Conservation (phyloP, 2,113 vertebrate species). For the Notiomystis cincta region DNA sequence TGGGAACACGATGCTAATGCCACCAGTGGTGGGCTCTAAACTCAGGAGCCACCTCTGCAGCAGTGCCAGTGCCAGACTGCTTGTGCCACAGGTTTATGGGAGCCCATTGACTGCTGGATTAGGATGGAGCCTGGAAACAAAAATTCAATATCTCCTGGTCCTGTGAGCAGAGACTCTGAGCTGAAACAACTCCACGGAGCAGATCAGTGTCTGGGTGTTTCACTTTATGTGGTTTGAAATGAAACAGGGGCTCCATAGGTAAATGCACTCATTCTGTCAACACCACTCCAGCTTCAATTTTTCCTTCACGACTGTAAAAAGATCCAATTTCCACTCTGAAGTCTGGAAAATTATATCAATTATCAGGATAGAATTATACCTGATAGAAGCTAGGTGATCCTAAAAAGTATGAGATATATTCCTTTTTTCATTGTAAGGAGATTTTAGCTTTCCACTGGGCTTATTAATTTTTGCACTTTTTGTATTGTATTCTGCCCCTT, state of each 20-base stretch:
- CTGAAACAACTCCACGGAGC: not conserved
- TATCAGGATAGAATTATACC: not conserved
- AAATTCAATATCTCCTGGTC: not conserved
- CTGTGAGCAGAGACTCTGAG: not conserved
- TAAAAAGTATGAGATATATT: slow-evolving; percentile 39
- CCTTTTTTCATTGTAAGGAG: not conserved
- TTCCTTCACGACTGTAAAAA: not conserved
- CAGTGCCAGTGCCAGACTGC: not conserved
- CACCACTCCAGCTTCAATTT: not conserved
- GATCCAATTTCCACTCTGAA: not conserved
- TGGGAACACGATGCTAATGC: too few species aligned
- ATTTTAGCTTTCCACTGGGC: not conserved
- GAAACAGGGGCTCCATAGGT: not conserved
- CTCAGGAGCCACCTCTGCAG: not conserved
- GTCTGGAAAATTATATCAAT: not conserved
- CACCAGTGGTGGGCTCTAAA: not conserved
- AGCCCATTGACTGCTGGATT: not conserved
- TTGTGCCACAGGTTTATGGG: not conserved
- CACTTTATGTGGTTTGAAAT: not conserved
- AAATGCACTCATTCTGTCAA: not conserved
- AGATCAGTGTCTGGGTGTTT: not conserved
- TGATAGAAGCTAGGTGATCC: not conserved
- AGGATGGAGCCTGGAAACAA: not conserved
- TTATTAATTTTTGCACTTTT: not conserved
- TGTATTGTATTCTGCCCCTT: not conserved